A percentile compares a stretch with the other conserved stretches of the same genome.
These are phyloP conservation scores for Vanacampus margaritifer DNA, from an alignment of 2,113 vertebrate genomes.

Conservation along the genomic window DNA sequence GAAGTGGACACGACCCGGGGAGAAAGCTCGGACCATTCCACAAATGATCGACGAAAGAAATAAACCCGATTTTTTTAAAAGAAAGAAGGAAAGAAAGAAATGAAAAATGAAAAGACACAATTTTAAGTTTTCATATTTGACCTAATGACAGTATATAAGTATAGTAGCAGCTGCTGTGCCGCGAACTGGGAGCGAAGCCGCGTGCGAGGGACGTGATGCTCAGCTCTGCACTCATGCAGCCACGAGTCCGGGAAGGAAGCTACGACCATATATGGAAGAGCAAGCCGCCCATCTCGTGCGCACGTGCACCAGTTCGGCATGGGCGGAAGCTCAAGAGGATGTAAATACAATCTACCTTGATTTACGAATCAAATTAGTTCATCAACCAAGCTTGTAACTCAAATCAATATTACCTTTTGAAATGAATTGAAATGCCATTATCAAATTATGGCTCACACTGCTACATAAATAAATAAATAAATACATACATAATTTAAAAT, in stretches of 20 bases:
- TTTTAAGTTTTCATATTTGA: background rate
- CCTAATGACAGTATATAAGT: no score
- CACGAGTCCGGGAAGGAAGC: slow-evolving; percentile 52
- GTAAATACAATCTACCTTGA: background rate
- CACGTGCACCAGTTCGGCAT: slow-evolving; percentile 13
- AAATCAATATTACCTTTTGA: background rate
- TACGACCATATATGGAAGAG: slow-evolving; percentile 53
- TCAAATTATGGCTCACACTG: no score
- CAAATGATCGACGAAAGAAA: slow-evolving; percentile 18
- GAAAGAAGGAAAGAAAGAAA: background rate
- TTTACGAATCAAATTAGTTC: background rate
- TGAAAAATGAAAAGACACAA: background rate
- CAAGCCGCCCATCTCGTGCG: background rate
- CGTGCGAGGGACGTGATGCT: background rate
- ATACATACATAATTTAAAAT: background rate
- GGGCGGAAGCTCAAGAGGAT: background rate
- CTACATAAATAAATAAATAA: no score
- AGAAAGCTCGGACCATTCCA: slow-evolving; percentile 63
- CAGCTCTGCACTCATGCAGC: slow-evolving; percentile 18
- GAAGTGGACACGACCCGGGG: slow-evolving; percentile 60
- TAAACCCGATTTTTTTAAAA: background rate
- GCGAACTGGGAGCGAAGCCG: background rate
- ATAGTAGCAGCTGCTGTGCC: background rate
- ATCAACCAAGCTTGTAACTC: background rate
- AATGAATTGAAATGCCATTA: background rate